Conservation (phyloP, 2,113 vertebrate species). For the Atrichornis clamosus region DNA sequence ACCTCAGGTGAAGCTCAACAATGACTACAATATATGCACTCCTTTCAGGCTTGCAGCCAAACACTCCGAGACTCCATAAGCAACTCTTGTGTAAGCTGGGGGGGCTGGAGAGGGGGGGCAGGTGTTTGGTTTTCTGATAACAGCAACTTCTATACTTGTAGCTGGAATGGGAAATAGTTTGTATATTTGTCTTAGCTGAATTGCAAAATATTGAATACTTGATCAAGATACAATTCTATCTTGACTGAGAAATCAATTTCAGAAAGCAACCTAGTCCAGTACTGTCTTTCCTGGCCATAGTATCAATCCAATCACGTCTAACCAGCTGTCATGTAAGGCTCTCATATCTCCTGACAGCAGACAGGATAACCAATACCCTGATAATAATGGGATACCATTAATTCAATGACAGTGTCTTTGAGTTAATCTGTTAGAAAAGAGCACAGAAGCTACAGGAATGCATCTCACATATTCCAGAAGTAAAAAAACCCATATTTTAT, state of each 20-base stretch:
- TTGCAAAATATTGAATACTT: slow-evolving; percentile 32
- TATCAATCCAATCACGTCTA: slow-evolving; percentile 3
- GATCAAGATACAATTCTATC: slow-evolving; percentile 34
- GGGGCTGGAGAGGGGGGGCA: no score
- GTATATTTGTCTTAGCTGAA: not conserved
- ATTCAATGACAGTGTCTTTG: slow-evolving; percentile 4
- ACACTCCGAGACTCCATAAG: not conserved
- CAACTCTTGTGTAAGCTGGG: not conserved
- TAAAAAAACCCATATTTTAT: not conserved
- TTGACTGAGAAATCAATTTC: slow-evolving; percentile 44
- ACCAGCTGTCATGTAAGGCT: slow-evolving; percentile 27
- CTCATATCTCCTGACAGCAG: slow-evolving; percentile 21
- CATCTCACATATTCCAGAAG: not conserved
- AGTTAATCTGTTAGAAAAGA: not conserved
- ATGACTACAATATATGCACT: not conserved
- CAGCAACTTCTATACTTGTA: not conserved
- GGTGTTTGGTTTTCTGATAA: not conserved
- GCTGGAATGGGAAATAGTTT: not conserved
- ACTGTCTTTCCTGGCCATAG: not conserved
- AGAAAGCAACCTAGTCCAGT: not conserved
- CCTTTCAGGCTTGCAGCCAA: not conserved
- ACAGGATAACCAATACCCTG: slow-evolving; percentile 28
- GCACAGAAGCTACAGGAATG: not conserved
- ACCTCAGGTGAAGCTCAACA: not conserved
- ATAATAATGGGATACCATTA: slow-evolving; percentile 2